Evolutionary conservation across 1,140 invertebrate species (phyloP).

Genomic region (Phocides pigmalion): DNA sequence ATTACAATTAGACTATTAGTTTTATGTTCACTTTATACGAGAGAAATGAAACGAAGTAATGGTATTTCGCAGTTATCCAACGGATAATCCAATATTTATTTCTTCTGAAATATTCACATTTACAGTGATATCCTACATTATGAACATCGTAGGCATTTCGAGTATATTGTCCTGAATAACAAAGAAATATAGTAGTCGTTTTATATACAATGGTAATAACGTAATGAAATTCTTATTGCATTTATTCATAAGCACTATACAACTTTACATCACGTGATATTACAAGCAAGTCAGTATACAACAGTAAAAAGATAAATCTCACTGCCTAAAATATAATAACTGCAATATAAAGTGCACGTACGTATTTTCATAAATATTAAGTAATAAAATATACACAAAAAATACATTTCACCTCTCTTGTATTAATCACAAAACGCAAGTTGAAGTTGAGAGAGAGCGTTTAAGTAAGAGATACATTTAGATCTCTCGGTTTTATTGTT

Average conservation of each 20-base stretch:
- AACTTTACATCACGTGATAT: constrained; percentile 74
- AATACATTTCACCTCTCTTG: constrained; percentile 26
- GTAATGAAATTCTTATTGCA: constrained; percentile 58
- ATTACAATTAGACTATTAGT: not conserved
- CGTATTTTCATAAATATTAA: constrained; percentile 39
- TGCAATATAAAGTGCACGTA: constrained; percentile 37
- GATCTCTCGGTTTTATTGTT: not conserved
- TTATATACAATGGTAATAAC: constrained; percentile 73
- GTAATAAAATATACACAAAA: constrained; percentile 39
- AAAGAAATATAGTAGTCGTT: constrained; percentile 68
- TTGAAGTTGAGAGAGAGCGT: not conserved
- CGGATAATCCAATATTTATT: constrained; percentile 76
- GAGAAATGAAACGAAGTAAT: constrained; percentile 68
- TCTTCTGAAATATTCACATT: constrained; percentile 67
- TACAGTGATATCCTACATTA: constrained; percentile 74
- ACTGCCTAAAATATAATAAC: constrained; percentile 49
- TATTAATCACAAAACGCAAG: constrained; percentile 21
- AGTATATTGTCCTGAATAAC: constrained; percentile 74
- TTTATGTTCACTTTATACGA: not conserved
- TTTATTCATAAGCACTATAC: constrained; percentile 80
- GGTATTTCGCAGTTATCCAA: constrained; percentile 77
- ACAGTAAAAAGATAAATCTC: constrained; percentile 48
- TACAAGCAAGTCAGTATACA: constrained; percentile 63
- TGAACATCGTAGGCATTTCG: constrained; percentile 73
- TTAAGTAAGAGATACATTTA: constrained; percentile 1